Evolutionary conservation across 2,888 invertebrate species (phyloP), one percentile per base, ranked within the genome.

Genomic region (Nomada ferruginata): DNA sequence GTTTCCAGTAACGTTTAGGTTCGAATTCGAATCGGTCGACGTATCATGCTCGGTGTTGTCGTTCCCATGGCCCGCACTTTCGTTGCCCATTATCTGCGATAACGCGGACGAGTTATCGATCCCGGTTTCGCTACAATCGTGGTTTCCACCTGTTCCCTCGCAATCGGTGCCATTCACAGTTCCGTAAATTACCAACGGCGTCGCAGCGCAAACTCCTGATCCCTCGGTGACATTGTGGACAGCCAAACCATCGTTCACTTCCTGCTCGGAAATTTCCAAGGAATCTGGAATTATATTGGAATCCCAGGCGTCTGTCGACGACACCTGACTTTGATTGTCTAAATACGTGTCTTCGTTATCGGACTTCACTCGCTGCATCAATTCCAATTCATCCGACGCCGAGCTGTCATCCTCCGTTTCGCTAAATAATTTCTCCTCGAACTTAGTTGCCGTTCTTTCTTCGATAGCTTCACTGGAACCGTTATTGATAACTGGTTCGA

Each of bases 201-300:
- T 69, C 20, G 61, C 76, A 9, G 52, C 55, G 9, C 47, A 52
- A 60, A 65, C 29, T 63, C 29, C 75, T 1, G 50, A 10, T 2
- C 10, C 18, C 36, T 63, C 70, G 0, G 13, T 13, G 5, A 1
- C n/a, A 13, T 71, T 70, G 10, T 75, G 60, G 4, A 5, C 0
- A 2, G 13, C 57, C 9, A 55, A 55, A 20, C 23, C 2, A 10
- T 47, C 60, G 4, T 65, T 59, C 5, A 15, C 44, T 42, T 50
- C 63, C 18, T 76, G 76, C 0, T 36, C 64, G n/a, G 87, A 68
- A 4, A 91, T 85, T 76, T 93, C 93, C 18, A 93, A 82, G 2
- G 93, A 93, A 84, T 93, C 93, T 0, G 93, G 93, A 55, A 91
- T 91, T 55, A 93, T 90, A 42, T 88, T 90, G 2, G 90, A 88